A percentile compares a stretch with the other conserved stretches of the same genome.
These are phyloP conservation scores for Leucosticte australis DNA, from an alignment of 2,113 vertebrate species.

Conservation along the genomic window DNA sequence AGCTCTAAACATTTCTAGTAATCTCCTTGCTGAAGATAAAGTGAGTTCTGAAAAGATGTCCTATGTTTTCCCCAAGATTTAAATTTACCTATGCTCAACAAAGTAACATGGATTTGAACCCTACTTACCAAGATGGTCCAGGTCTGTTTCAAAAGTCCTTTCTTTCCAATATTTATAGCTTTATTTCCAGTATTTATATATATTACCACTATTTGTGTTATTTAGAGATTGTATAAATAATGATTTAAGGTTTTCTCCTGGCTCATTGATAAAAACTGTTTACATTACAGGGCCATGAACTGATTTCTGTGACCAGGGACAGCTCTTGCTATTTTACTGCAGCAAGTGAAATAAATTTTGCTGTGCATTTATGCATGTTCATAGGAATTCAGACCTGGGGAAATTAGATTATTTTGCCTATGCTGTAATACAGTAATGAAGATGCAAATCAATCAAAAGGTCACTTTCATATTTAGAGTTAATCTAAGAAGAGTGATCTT, in stretches of 20 bases:
- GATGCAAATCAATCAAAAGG: neutral
- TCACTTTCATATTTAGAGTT: neutral
- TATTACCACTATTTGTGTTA: constrained; percentile 7
- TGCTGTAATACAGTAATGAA: neutral
- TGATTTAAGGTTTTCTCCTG: constrained; percentile 8
- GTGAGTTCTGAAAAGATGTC: neutral
- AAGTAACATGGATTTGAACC: neutral
- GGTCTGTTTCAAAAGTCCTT: neutral
- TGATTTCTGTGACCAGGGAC: neutral
- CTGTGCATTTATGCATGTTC: neutral
- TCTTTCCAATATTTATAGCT: constrained; percentile 3
- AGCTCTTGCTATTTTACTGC: neutral
- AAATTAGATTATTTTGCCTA: neutral
- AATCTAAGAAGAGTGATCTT: neutral
- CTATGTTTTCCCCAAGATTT: neutral
- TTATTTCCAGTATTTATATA: constrained; percentile 13
- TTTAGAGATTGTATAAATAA: constrained; percentile 18
- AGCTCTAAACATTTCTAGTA: neutral
- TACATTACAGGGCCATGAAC: constrained; percentile 14
- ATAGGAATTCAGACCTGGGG: neutral
- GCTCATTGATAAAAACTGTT: constrained; percentile 44
- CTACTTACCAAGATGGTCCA: neutral
- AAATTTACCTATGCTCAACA: neutral
- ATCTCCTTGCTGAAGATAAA: neutral
- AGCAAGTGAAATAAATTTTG: neutral